These are phyloP conservation scores for Xanthorhoe spadicearia DNA, from an alignment of 2,888 invertebrate genomes.

Conservation along the genomic window DNA sequence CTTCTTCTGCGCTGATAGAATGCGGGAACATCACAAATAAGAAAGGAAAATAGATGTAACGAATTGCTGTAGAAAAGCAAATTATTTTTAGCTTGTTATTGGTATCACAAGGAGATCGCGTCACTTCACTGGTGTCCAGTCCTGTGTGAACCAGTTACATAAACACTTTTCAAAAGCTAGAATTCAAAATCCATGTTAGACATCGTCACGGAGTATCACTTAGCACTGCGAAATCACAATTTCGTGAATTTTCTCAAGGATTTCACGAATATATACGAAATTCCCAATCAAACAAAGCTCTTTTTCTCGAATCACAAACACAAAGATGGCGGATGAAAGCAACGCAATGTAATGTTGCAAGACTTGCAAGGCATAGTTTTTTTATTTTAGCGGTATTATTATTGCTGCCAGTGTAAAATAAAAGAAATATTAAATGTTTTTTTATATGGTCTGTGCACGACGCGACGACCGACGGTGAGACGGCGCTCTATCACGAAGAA, in stretches of 20 bases:
- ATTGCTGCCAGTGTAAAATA: too few relatives aligned
- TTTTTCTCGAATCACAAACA: conserved; percentile 22
- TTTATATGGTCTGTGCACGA: too few relatives aligned
- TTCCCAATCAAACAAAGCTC: conserved; percentile 24
- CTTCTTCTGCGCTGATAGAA: conserved; percentile 86
- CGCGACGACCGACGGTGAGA: too few relatives aligned
- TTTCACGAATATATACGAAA: background rate
- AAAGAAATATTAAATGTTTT: too few relatives aligned
- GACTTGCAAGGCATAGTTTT: too few relatives aligned
- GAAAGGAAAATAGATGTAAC: conserved; percentile 67
- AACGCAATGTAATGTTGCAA: too few relatives aligned
- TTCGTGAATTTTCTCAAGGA: background rate
- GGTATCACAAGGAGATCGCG: conserved; percentile 73
- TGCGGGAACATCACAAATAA: conserved; percentile 88
- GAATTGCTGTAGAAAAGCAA: conserved; percentile 69
- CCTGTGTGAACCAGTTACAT: conserved; percentile 56
- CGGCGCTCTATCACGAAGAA: too few relatives aligned
- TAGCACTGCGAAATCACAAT: conserved; percentile 24
- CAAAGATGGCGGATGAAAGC: conserved; percentile 35
- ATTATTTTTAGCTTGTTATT: conserved; percentile 74
- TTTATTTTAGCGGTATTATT: too few relatives aligned
- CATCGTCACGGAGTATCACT: conserved; percentile 65
- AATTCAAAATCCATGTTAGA: conserved; percentile 81
- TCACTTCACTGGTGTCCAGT: conserved; percentile 77
- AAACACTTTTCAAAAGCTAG: conserved; percentile 62